These are phyloP conservation scores for Leucophenga maculata DNA, from an alignment of 2,888 invertebrate species.

Conservation along the genomic window DNA sequence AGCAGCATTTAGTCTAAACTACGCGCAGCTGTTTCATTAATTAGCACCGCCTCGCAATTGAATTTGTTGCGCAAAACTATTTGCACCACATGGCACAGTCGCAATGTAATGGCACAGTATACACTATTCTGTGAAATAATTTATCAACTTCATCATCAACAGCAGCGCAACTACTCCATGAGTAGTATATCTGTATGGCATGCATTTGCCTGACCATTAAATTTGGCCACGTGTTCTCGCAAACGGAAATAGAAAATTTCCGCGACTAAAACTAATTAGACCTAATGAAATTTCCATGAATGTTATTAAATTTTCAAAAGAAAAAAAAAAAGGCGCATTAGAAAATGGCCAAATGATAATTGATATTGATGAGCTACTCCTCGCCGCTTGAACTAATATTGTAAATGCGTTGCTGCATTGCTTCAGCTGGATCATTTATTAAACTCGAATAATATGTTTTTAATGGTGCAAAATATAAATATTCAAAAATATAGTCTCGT, in stretches of 20 bases:
- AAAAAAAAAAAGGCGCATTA: not conserved
- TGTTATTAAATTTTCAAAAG: not conserved
- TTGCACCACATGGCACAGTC: too few relatives aligned
- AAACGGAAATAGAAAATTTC: not conserved
- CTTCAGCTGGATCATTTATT: too few relatives aligned
- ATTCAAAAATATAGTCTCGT: too few relatives aligned
- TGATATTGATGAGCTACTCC: too few relatives aligned
- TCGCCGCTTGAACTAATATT: too few relatives aligned
- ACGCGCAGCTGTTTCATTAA: slow-evolving; percentile 1
- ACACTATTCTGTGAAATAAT: slow-evolving; percentile 3
- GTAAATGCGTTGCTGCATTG: too few relatives aligned
- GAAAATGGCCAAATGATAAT: not conserved
- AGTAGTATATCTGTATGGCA: not conserved
- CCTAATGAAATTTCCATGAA: slow-evolving; percentile 24
- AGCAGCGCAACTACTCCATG: not conserved
- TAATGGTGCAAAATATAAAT: too few relatives aligned
- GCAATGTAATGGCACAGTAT: not conserved
- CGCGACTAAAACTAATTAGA: slow-evolving; percentile 22
- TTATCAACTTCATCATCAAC: slow-evolving; percentile 8
- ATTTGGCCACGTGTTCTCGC: not conserved
- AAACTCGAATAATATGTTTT: too few relatives aligned
- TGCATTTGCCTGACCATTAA: not conserved
- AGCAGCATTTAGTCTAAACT: too few relatives aligned
- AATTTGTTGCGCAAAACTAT: too few relatives aligned
- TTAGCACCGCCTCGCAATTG: not conserved